Evolutionary conservation across 1,140 invertebrate genomes (phyloP).

Genomic region (Atopsyche davidsoni): DNA sequence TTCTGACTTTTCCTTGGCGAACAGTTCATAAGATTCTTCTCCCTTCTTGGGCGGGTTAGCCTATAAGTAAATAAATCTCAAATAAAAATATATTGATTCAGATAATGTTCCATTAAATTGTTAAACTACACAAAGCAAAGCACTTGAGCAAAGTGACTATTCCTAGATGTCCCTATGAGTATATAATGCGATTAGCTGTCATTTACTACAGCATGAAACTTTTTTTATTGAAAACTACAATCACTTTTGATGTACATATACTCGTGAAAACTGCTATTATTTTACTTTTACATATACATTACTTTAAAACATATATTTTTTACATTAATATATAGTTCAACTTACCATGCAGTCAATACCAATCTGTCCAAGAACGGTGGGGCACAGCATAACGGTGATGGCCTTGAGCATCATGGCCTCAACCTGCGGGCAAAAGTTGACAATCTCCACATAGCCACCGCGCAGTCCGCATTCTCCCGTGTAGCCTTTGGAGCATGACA

Average conservation of each 20-base stretch:
- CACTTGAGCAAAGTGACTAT: too few relatives aligned
- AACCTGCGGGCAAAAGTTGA: slow-evolving; percentile 81
- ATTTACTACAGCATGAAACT: slow-evolving; percentile 43
- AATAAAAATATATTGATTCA: too few relatives aligned
- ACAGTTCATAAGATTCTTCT: slow-evolving; percentile 76
- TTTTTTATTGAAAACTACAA: too few relatives aligned
- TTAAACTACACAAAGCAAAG: too few relatives aligned
- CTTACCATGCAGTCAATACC: slow-evolving; percentile 60
- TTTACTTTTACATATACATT: too few relatives aligned
- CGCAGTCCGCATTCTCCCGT: slow-evolving; percentile 90
- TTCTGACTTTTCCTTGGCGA: slow-evolving; percentile 66
- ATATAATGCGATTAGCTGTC: too few relatives aligned
- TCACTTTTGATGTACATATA: too few relatives aligned
- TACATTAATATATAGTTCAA: slow-evolving; percentile 13
- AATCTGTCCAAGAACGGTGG: slow-evolving; percentile 85
- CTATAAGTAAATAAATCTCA: too few relatives aligned
- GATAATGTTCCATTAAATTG: too few relatives aligned
- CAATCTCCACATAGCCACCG: slow-evolving; percentile 87
- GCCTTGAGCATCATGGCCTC: slow-evolving; percentile 83
- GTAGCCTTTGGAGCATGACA: slow-evolving; percentile 94
- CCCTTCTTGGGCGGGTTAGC: slow-evolving; percentile 72
- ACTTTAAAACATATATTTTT: neutral
- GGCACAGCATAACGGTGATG: slow-evolving; percentile 90
- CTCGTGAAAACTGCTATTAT: neutral
- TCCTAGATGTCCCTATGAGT: too few relatives aligned